Conservation (phyloP, 23 tunicate genomes). For the Ciona savignyi region DNA sequence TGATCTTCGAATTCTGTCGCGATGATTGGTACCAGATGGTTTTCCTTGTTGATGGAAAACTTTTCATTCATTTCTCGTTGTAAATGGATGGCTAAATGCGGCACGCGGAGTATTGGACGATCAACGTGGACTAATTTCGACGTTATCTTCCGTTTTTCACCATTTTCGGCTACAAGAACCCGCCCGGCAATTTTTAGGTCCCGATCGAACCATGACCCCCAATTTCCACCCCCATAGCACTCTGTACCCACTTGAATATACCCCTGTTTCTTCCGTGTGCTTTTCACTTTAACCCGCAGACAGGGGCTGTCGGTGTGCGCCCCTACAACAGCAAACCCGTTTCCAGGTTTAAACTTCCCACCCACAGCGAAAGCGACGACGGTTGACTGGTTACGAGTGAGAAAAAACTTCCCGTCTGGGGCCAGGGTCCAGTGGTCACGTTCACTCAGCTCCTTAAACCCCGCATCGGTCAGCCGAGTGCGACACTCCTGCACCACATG, state of each 20-base stretch:
- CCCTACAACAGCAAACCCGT: constrained; percentile 91
- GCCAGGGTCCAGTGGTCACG: constrained; percentile 66
- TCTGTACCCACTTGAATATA: constrained; percentile 93
- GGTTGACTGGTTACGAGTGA: constrained; percentile 86
- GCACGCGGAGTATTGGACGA: constrained; percentile 71
- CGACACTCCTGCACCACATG: constrained; percentile 87
- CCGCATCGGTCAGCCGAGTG: constrained; percentile 41
- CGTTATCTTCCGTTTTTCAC: constrained; percentile 25
- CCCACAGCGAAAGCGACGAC: constrained; percentile 96
- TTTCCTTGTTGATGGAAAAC: constrained; percentile 90
- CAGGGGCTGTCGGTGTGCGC: constrained; percentile 99
- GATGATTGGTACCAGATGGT: constrained; percentile 74
- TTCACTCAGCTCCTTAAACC: constrained; percentile 68
- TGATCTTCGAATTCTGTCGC: constrained; percentile 57
- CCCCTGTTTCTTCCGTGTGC: constrained; percentile 57
- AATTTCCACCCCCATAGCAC: constrained; percentile 98
- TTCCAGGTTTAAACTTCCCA: constrained; percentile 80
- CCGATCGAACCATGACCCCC: constrained; percentile 96
- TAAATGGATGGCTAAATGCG: constrained; percentile 87
- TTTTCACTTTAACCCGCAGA: constrained; percentile 74
- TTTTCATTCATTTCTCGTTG: constrained; percentile 79
- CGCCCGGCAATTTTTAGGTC: constrained; percentile 96
- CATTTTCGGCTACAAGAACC: constrained; percentile 54
- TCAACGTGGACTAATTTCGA: constrained; percentile 68
- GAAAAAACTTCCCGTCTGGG: constrained; percentile 63